Evolutionary conservation across 2,888 invertebrate genomes (phyloP).

Genomic region (Drosophila rellima): DNA sequence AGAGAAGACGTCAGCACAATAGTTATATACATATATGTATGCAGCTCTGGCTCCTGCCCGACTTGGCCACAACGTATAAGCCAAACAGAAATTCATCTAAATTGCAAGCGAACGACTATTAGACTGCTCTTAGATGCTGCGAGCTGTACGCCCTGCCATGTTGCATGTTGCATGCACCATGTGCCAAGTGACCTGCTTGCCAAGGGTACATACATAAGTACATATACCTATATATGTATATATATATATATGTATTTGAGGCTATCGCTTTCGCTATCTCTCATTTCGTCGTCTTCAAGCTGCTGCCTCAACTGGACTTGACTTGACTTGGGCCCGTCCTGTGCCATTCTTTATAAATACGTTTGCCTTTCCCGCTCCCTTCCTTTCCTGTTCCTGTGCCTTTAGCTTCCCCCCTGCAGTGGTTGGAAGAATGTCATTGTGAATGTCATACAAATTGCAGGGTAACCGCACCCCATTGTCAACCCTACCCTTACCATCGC

Average conservation of each 20-base stretch:
- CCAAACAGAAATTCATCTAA: conserved; percentile 64
- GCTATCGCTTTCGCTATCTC: conserved; percentile 62
- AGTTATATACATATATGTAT: conserved; percentile 1
- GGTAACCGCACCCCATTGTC: not conserved
- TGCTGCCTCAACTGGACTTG: conserved; percentile 14
- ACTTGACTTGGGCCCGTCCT: conserved; percentile 21
- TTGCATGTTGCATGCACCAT: conserved; percentile 10
- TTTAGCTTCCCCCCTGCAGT: not conserved
- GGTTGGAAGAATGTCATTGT: conserved; percentile 51
- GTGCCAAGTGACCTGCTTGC: conserved; percentile 56
- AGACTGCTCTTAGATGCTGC: conserved; percentile 36
- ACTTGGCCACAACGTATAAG: conserved; percentile 25
- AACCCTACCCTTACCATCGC: not conserved
- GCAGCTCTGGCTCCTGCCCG: conserved; percentile 2
- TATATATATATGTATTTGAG: not conserved
- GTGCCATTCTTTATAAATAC: conserved; percentile 59
- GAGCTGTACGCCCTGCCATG: conserved; percentile 34
- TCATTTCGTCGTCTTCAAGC: conserved; percentile 49
- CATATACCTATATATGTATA: not conserved
- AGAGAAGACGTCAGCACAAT: conserved; percentile 56
- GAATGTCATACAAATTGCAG: conserved; percentile 66
- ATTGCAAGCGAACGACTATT: conserved; percentile 61
- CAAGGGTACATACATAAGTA: conserved; percentile 32
- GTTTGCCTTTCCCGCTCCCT: conserved; percentile 9
- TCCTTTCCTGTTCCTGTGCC: not conserved